These are phyloP conservation scores for Xestia xanthographa DNA, from an alignment of 2,888 invertebrate species.

Conservation along the genomic window DNA sequence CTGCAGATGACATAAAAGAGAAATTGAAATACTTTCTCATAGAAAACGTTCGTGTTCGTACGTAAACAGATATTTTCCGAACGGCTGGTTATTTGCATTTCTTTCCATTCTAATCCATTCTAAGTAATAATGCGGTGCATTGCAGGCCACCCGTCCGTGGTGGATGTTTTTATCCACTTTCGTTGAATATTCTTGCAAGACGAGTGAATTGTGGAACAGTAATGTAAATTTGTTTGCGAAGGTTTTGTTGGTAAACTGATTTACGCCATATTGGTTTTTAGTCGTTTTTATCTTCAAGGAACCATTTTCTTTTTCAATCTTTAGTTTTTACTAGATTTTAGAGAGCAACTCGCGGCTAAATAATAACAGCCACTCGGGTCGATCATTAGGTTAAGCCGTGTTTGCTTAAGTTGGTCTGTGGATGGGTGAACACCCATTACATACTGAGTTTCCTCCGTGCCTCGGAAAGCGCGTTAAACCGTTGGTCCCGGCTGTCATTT, in stretches of 20 bases:
- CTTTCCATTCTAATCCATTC: slow-evolving; percentile 38
- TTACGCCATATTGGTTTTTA: neutral
- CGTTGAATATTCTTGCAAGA: slow-evolving; percentile 20
- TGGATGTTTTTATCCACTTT: slow-evolving; percentile 28
- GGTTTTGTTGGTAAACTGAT: slow-evolving; percentile 10
- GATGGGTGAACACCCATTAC: no score
- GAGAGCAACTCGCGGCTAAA: no score
- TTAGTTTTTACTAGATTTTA: no score
- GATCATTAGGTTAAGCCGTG: no score
- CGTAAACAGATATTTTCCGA: slow-evolving; percentile 52
- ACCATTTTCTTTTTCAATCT: neutral
- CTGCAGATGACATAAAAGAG: slow-evolving; percentile 26
- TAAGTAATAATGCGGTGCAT: slow-evolving; percentile 51
- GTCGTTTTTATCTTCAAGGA: neutral
- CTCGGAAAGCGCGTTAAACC: no score
- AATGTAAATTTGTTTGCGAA: neutral
- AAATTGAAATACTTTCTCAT: slow-evolving; percentile 37
- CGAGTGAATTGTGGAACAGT: slow-evolving; percentile 2
- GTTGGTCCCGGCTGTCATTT: no score
- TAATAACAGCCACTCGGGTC: no score
- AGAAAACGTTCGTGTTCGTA: slow-evolving; percentile 12
- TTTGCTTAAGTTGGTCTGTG: no score
- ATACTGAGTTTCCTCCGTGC: no score
- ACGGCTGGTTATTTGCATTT: slow-evolving; percentile 36
- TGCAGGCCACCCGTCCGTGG: slow-evolving; percentile 1